Conservation (phyloP, 2,797 vertebrate genomes). For the Scleropages formosus region DNA sequence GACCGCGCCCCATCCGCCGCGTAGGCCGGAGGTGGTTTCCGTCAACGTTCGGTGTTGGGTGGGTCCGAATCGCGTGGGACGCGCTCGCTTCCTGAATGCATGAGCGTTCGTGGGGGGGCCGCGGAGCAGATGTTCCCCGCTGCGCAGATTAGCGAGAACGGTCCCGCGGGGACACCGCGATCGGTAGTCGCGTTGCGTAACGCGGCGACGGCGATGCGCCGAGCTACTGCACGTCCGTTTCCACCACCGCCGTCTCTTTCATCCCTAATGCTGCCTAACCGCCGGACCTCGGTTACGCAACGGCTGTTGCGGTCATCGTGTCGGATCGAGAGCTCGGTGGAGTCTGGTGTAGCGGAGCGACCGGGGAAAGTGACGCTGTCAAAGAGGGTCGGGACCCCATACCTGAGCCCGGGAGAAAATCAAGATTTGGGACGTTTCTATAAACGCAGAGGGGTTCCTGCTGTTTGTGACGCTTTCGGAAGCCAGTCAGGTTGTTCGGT, state of each 20-base stretch:
- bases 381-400: not conserved
- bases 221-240: not conserved
- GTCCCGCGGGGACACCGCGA: not conserved
- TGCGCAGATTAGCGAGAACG: not conserved
- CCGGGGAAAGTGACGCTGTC: not conserved
- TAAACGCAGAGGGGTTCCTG: conserved; percentile 35
- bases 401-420: not conserved
- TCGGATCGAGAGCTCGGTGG: not conserved
- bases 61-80: not conserved
- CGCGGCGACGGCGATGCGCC: not conserved
- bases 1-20: no score
- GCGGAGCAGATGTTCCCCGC: conserved; percentile 22
- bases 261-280: not conserved
- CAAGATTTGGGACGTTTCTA: not conserved
- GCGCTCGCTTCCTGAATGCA: not conserved
- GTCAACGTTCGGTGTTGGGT: no score
- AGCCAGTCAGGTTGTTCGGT: no score
- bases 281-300: not conserved
- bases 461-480: no score
- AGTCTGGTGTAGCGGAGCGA: no score
- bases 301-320: not conserved
- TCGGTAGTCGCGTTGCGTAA: not conserved
- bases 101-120: not conserved
- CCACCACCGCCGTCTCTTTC: conserved; percentile 12
- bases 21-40: no score